Evolutionary conservation across 2,113 vertebrate species (phyloP), one percentile per base, ranked within the genome.

Genomic region (Canis aureus): DNA sequence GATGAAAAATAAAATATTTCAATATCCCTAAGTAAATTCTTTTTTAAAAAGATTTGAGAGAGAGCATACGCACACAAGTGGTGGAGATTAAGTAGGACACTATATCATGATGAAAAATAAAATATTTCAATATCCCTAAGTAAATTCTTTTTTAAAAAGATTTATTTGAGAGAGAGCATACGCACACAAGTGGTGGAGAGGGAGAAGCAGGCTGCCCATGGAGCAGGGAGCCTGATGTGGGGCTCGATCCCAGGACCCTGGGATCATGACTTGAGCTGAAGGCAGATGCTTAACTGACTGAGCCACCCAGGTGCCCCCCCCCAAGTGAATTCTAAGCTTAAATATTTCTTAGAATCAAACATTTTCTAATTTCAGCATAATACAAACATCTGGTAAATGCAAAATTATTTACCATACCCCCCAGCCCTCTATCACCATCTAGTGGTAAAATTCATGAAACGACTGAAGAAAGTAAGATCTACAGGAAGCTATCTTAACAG

Each of bases 361-460:
- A 83, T 64, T 94, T 79, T 95, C 10, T 57, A 19, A 78, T 74
- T 38, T 83, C n/a, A 87, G 22, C 35, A 20, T 11, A 66, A 51
- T 17, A 23, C 13, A 67, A 85, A 27, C 5, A 85, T 80, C n/a
- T 51, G 17, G 3, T 16, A 66, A n/a, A 66, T 12, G 5, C 17
- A 51, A 38, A 43, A 91, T 11, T 67, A 88, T 17, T 83, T 43
- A 84, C 35, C 57, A 64, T 32, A 32, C 4, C 7, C 2, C 1
- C 23, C 23, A 59, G 71, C 20, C 32, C 43, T 84, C 51, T 11
- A 60, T 0, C 76, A 8, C 96, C 97, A 95, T 5, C 97, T 97
- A 62, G 53, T 62, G 97, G 80, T 35, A 20, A 84, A 67, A 49
- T 10, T 76, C 11, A 49, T 10, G 43, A 51, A 89, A 62, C 59